Evolutionary conservation across 2,888 invertebrate species (phyloP), one percentile per base, ranked within the genome.

Genomic region (Panzeria rudis): DNA sequence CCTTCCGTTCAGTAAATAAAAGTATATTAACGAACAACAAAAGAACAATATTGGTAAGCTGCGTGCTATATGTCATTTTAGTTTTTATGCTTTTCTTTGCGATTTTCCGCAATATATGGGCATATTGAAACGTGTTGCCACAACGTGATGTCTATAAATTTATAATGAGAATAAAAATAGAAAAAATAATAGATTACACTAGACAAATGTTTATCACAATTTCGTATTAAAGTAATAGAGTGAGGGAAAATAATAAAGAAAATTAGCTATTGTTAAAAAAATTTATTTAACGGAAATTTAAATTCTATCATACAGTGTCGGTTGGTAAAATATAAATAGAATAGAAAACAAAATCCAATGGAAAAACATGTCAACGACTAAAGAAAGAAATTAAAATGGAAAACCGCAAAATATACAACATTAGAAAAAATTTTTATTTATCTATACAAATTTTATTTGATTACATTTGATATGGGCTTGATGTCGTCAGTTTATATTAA

Each of bases 141-240:
- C 78, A 85, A 85, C 85, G 85, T 85, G 85, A 82, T 82, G 82
- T 85, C 85, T 78, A 82, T 71, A 66, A 68, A 78, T 78, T 75
- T 75, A 29, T 66, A 56, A 54, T 59, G 47, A 59, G 41, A 35
- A 64, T 52, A 38, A 69, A 75, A 79, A 61, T 13, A 64, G 6
- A 52, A 6, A 47, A 35, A 73, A 62, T 41, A 54, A n/a, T 38
- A 41, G 0, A 23, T 2, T 41, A 44, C 50, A 35, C 35, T 66
- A 64, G 75, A 66, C 35, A 83, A 73, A 44, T 76, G 66, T 38
- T 75, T 56, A 47, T 73, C 68, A 23, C 59, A 86, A 54, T 17
- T 32, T 61, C 20, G 3, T 13, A 61, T 56, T 38, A 23, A 44
- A 47, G 20, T 29, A 29, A 20, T 38, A 20, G n/a, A 68, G 66